Conservation (phyloP, 2,113 vertebrate species). For the Ptychochromis oligacanthus region DNA sequence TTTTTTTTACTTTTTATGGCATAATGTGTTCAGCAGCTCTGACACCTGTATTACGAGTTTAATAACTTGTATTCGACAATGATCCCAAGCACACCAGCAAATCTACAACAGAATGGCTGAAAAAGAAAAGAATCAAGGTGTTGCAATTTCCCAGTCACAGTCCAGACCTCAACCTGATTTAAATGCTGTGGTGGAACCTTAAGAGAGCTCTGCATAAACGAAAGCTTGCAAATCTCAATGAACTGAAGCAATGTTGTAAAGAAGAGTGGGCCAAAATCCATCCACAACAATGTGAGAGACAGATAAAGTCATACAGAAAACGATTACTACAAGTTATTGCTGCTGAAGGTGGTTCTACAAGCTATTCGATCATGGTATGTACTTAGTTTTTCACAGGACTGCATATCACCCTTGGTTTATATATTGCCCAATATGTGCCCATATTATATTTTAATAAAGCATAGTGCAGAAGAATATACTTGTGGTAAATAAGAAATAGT, state of each 20-base stretch:
- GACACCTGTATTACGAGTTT: not conserved
- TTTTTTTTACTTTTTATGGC: not conserved
- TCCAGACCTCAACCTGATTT: not conserved
- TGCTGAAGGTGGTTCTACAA: not conserved
- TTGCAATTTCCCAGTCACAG: not conserved
- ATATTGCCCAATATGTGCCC: not conserved
- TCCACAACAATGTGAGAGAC: not conserved
- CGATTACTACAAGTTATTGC: not conserved
- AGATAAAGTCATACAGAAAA: not conserved
- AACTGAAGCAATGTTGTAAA: not conserved
- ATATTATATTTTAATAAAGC: too few relatives aligned
- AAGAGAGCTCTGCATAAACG: not conserved
- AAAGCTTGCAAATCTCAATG: not conserved
- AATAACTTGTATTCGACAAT: not conserved
- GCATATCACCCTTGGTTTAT: not conserved
- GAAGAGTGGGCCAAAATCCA: not conserved
- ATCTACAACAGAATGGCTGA: not conserved
- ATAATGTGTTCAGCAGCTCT: not conserved
- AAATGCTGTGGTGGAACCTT: not conserved
- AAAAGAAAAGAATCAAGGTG: not conserved
- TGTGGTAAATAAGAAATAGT: too few relatives aligned
- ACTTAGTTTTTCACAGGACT: not conserved
- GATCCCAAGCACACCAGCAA: not conserved
- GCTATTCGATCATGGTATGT: not conserved
- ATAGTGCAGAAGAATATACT: too few relatives aligned